Base-by-base conservation (phyloP, 2,888 invertebrate genomes). In the Phragmatobia fuliginosa region DNA sequence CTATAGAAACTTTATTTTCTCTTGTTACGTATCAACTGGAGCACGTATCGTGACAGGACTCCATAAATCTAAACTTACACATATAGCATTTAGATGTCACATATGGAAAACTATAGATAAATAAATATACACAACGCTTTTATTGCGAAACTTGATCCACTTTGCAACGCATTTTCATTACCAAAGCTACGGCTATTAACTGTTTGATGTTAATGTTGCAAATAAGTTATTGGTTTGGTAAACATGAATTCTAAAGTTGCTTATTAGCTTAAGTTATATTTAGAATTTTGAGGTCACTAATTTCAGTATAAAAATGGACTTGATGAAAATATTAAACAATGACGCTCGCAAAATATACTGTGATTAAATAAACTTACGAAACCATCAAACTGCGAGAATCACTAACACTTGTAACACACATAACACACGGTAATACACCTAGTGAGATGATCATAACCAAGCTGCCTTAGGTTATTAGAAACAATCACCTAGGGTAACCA, bases 1-100 rank as follows among this genome's bases (percentile, higher is more conserved):
- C 28, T 60, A 49, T 36, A 7, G 58, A 31, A 56, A 60, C 38
- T 64, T 45, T 64, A 45, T 32, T 63, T 31, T 32, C 7, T 56
- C 65, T 69, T 69, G 52, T 70, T 66, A 61, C 65, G 32, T n/a
- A 68, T 52, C 32, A 45, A 45, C 32, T 68, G 64, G 62, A 65
- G 67, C 67, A 65, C 62, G 65, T 70, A 62, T 68, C 80, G 71
- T 79, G 81, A 59, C 71, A 21, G 10, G 38, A 28, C n/a, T 6
- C n/a, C 52, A 74, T 80, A 68, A 75, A 77, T 81, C 59, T 32
- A n/a, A 28, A 18, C 45, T 68, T 77, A 75, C 73, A 45, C 75
- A 64, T 59, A 62, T 68, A 70, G 58, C 65, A 71, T 41, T 38
- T 11, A 65, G 49, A 41, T 62, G 63, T 64, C 63, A 71, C 64